Evolutionary conservation across 2,113 vertebrate genomes (phyloP).

Genomic region (Corythaixoides concolor): DNA sequence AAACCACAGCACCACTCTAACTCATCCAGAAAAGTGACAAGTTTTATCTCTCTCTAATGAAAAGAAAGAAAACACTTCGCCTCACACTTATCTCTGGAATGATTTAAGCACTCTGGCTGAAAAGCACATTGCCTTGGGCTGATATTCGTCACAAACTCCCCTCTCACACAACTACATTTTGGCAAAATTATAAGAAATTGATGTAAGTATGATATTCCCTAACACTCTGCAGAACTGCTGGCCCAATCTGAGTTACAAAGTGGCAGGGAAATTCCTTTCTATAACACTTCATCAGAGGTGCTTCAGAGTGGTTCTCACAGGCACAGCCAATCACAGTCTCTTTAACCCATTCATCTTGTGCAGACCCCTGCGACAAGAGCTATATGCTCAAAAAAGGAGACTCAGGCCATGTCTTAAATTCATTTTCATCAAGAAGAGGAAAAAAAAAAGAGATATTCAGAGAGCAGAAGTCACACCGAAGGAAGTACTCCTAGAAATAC

Average conservation of each 20-base stretch:
- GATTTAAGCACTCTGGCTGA: not conserved
- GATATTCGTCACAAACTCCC: not conserved
- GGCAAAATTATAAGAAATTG: not conserved
- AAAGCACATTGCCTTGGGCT: not conserved
- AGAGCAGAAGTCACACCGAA: not conserved
- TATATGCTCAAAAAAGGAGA: rapidly evolving
- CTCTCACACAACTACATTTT: not conserved
- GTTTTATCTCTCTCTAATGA: not conserved
- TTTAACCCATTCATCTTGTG: not conserved
- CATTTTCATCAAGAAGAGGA: not conserved
- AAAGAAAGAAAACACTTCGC: not conserved
- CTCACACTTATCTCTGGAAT: not conserved
- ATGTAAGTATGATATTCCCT: not conserved
- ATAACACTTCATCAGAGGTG: not conserved
- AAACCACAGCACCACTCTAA: not conserved
- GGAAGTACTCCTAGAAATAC: not conserved
- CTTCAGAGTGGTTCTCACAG: not conserved
- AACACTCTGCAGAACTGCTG: not conserved
- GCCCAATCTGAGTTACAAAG: not conserved
- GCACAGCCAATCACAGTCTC: not conserved
- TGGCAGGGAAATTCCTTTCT: not conserved
- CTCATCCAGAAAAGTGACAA: rapidly evolving
- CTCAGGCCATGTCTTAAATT: not conserved
- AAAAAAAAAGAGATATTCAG: too few species aligned
- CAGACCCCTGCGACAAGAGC: not conserved